A percentile compares a stretch with the other conserved stretches of the same genome.
phyloP scores from a whole-genome alignment of 1,140 invertebrate species.

The Leptinotarsa texana region DNA sequence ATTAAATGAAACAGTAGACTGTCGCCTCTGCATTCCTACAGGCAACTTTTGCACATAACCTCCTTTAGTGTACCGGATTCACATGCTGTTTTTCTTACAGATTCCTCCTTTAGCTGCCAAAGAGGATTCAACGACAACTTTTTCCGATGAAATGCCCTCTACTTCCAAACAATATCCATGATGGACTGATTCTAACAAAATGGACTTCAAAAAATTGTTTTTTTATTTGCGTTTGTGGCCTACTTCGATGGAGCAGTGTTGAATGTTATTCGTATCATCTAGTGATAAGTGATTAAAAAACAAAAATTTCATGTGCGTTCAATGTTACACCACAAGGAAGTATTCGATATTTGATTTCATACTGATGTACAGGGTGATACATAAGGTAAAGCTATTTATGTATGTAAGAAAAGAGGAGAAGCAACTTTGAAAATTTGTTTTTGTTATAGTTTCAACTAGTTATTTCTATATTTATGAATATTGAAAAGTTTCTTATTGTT shows the following conservation, averaged over 20 bases:
- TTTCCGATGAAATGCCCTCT: constrained; percentile 53
- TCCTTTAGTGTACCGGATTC: too few species aligned
- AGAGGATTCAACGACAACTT: constrained; percentile 53
- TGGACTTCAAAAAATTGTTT: constrained; percentile 21
- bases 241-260: constrained; percentile 26
- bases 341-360: constrained; percentile 4
- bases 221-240: constrained; percentile 26
- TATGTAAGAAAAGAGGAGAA: too few species aligned
- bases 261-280: constrained; percentile 8
- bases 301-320: constrained; percentile 7
- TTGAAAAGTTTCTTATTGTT: not conserved
- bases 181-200: constrained; percentile 21
- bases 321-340: constrained; percentile 7
- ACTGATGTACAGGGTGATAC: constrained; percentile 1
- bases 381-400: not conserved
- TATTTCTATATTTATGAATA: not conserved
- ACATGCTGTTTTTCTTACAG: constrained; percentile 34
- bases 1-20: too few species aligned
- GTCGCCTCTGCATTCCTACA: too few species aligned
- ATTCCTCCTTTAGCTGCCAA: constrained; percentile 51
- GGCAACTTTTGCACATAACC: too few species aligned
- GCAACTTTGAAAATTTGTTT: too few species aligned
- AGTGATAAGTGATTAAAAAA: not conserved
- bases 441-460: too few species aligned
- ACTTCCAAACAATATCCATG: constrained; percentile 53